These are phyloP conservation scores for Strigamia crassipes DNA, from an alignment of 2,888 invertebrate species.

Conservation along the genomic window DNA sequence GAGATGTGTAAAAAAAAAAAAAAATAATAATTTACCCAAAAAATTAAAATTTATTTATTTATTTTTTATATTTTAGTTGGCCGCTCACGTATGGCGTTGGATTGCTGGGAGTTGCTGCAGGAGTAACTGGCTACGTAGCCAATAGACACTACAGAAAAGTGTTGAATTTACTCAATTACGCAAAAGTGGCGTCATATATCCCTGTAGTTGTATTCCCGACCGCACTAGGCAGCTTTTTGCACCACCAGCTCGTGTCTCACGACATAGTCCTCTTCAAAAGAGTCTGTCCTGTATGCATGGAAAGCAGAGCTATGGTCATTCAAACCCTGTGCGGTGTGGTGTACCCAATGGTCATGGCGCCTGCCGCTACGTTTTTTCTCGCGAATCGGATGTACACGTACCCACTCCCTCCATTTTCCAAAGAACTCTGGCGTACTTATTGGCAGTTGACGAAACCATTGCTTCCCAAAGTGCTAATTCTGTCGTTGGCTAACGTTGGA, in stretches of 20 bases:
- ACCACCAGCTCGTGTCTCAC: slow-evolving; percentile 54
- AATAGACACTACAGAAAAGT: slow-evolving; percentile 69
- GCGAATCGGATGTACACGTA: slow-evolving; percentile 39
- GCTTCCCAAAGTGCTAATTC: neutral
- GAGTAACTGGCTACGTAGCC: slow-evolving; percentile 65
- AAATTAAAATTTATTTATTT: neutral
- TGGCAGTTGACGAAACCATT: neutral
- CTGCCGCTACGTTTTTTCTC: slow-evolving; percentile 44
- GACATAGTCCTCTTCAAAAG: slow-evolving; percentile 46
- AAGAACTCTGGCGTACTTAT: slow-evolving; percentile 25
- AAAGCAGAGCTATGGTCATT: slow-evolving; percentile 39
- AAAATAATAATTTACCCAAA: neutral
- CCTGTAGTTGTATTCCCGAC: slow-evolving; percentile 69
- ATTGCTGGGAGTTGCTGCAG: slow-evolving; percentile 64
- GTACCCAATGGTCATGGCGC: slow-evolving; percentile 46
- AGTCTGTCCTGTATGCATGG: slow-evolving; percentile 47
- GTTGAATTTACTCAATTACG: slow-evolving; percentile 67
- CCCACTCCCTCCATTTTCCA: slow-evolving; percentile 47
- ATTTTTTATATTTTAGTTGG: slow-evolving; percentile 5
- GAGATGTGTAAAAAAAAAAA: slow-evolving; percentile 46
- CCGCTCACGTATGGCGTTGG: slow-evolving; percentile 44
- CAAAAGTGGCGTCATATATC: slow-evolving; percentile 66
- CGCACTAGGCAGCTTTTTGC: slow-evolving; percentile 63
- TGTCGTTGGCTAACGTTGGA: neutral
- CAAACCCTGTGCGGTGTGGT: slow-evolving; percentile 45